These are phyloP conservation scores for Circaetus cinerascens DNA, from an alignment of 2,113 vertebrate species.

Conservation along the genomic window DNA sequence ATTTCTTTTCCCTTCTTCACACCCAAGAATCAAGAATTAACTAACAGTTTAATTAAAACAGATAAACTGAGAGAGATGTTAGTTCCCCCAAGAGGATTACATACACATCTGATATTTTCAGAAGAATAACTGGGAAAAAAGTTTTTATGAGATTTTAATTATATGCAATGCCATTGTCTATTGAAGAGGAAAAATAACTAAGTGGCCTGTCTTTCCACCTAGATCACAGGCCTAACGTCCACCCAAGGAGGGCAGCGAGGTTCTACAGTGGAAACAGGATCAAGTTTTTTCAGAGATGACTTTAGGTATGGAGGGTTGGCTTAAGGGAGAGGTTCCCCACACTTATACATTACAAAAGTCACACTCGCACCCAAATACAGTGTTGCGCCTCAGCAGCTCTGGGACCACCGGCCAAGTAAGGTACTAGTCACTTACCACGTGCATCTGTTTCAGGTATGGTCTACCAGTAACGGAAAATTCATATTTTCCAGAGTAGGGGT, in stretches of 20 bases:
- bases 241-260: rapidly evolving
- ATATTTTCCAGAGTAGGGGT: neutral
- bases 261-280: neutral
- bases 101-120: conserved; percentile 28
- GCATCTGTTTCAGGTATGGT: neutral
- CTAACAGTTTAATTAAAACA: conserved; percentile 58
- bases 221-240: neutral
- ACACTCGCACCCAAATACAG: neutral
- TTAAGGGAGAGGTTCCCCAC: neutral
- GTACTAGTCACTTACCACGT: rapidly evolving
- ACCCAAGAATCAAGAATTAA: conserved; percentile 11
- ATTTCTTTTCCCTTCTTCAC: neutral
- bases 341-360: neutral
- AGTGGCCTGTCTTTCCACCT: neutral
- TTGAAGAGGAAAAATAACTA: too few species aligned
- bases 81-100: neutral
- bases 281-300: neutral
- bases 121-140: neutral
- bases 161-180: neutral
- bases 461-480: neutral
- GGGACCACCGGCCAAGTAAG: neutral
- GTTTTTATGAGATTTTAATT: neutral
- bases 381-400: neutral
- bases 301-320: neutral
- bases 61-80: conserved; percentile 31